A percentile compares a stretch with the other conserved stretches of the same genome.
phyloP scores from a whole-genome alignment of 2,888 invertebrate species.

The Drosophila planitibia region DNA sequence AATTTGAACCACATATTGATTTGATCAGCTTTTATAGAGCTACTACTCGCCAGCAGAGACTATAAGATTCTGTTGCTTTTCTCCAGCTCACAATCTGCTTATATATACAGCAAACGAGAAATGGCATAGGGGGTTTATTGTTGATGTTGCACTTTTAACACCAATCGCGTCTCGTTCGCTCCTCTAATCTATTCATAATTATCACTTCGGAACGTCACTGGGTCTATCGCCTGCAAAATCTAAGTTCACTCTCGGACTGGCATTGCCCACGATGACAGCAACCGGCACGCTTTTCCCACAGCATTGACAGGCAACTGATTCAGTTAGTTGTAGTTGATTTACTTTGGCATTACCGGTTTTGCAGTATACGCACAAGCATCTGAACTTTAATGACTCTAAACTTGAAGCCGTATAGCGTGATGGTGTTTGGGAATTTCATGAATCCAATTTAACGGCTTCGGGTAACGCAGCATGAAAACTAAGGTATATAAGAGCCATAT shows the following conservation, averaged over 20 bases:
- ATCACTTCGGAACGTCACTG: slow-evolving; percentile 3
- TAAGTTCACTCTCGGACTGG: slow-evolving; percentile 12
- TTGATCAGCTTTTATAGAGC: slow-evolving; percentile 41
- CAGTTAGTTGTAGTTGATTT: slow-evolving; percentile 3
- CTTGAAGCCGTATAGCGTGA: slow-evolving; percentile 15
- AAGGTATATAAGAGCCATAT: neutral
- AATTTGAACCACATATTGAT: slow-evolving; percentile 32
- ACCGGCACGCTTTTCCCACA: slow-evolving; percentile 29
- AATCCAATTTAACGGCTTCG: neutral
- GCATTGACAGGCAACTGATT: neutral
- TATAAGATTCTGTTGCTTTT: slow-evolving; percentile 52
- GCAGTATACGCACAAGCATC: neutral
- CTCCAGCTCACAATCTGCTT: slow-evolving; percentile 23
- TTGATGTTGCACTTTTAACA: neutral
- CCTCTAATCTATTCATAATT: neutral
- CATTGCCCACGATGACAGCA: slow-evolving; percentile 30
- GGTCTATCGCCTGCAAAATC: neutral
- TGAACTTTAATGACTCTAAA: slow-evolving; percentile 19
- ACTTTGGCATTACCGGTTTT: slow-evolving; percentile 52
- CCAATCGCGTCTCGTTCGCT: neutral
- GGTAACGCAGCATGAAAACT: neutral
- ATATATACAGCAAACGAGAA: slow-evolving; percentile 34
- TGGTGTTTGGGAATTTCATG: slow-evolving; percentile 50
- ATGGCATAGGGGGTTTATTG: neutral
- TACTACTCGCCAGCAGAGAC: slow-evolving; percentile 29